Conservation (phyloP, 2,113 vertebrate species). For the Mesocricetus auratus region DNA sequence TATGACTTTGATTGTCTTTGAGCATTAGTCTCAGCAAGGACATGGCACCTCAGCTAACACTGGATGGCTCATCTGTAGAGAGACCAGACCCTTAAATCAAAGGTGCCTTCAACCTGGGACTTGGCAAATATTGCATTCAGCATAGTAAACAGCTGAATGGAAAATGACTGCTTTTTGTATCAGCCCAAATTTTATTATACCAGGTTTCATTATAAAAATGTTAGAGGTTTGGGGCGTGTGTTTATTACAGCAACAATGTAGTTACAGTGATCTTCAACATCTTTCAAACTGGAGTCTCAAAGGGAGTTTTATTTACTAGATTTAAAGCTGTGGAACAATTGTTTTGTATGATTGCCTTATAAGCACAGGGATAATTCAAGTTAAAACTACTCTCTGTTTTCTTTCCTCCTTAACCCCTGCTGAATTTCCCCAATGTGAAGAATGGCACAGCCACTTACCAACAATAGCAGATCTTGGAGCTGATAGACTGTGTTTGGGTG, state of each 20-base stretch:
- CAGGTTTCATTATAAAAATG: conserved; percentile 76
- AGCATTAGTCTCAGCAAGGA: conserved; percentile 32
- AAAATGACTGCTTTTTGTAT: conserved; percentile 55
- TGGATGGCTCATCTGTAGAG: background rate
- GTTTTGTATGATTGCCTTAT: conserved; percentile 70
- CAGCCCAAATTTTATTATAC: conserved; percentile 69
- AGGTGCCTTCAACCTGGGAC: conserved; percentile 52
- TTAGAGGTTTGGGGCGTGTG: conserved; percentile 59
- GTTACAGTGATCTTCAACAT: conserved; percentile 74
- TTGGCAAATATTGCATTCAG: conserved; percentile 42
- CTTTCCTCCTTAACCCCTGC: conserved; percentile 46
- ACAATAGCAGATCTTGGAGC: background rate
- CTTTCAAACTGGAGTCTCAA: conserved; percentile 73
- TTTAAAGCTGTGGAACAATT: conserved; percentile 73
- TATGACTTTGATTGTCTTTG: background rate
- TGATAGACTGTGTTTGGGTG: background rate
- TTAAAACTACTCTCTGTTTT: conserved; percentile 61
- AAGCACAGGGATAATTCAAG: conserved; percentile 71
- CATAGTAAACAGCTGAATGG: conserved; percentile 53
- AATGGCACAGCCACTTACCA: background rate
- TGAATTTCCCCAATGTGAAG: conserved; percentile 30
- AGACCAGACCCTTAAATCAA: conserved; percentile 60
- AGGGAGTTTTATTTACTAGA: conserved; percentile 74
- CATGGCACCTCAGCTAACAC: background rate
- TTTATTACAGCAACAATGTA: conserved; percentile 70